Conservation (phyloP, 2,113 vertebrate species). For the Pelodiscus sinensis region DNA sequence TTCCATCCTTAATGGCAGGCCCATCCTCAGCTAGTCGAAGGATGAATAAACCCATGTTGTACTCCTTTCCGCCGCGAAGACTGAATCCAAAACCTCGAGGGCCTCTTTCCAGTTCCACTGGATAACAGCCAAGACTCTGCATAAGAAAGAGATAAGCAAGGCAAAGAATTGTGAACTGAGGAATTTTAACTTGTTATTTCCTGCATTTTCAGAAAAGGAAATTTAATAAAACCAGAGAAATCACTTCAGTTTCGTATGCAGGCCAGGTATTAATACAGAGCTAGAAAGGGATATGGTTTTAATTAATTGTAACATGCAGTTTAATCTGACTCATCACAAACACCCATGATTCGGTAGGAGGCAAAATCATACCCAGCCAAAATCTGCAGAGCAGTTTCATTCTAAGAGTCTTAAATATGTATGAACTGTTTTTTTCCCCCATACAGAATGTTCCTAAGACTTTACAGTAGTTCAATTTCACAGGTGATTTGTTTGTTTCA, state of each 20-base stretch:
- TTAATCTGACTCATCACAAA: neutral
- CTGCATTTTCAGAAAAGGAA: neutral
- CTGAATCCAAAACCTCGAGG: slow-evolving; percentile 96
- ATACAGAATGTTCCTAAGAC: neutral
- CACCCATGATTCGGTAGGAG: accelerated
- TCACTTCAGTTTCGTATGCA: neutral
- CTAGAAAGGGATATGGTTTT: neutral
- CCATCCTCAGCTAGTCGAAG: slow-evolving; percentile 95
- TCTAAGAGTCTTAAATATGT: accelerated
- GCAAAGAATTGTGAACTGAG: neutral
- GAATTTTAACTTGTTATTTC: neutral
- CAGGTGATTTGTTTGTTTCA: neutral
- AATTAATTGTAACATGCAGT: neutral
- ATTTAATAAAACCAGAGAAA: neutral
- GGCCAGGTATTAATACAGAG: neutral
- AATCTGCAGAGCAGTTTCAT: neutral
- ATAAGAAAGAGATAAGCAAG: neutral
- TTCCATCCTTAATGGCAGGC: slow-evolving; percentile 90
- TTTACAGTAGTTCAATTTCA: accelerated
- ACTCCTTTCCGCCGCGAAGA: slow-evolving; percentile 95
- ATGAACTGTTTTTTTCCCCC: neutral
- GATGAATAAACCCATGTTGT: slow-evolving; percentile 98
- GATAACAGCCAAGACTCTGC: slow-evolving; percentile 85
- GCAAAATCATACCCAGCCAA: neutral
- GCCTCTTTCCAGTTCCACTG: slow-evolving; percentile 92